Base-by-base conservation (phyloP, 1,140 invertebrate genomes). In the Sycophaga agraensis region DNA sequence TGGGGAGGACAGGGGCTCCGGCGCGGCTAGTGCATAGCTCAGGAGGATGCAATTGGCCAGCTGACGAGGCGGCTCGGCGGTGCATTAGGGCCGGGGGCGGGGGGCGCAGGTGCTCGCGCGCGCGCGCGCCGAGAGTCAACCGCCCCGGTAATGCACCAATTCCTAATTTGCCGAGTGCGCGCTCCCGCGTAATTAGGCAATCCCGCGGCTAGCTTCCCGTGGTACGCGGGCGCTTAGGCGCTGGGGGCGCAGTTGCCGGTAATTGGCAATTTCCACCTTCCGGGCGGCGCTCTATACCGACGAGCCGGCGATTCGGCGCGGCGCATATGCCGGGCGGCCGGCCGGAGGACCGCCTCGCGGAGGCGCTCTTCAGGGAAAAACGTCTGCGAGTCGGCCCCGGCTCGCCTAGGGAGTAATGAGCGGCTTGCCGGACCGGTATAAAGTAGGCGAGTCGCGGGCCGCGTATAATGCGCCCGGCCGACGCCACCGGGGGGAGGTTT, bases 191-290 rank as follows among this genome's bases (percentile, higher is more conserved):
- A n/a, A n/a, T n/a, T n/a, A n/a, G n/a, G n/a, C n/a, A 55, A 42
- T 62, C 59, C 51, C 26, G 11, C 26, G 11, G 12, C 11, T 59
- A 53, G 48, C 58, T 59, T 59, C 35, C 49, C 48, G 31, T 54
- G 46, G 48, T 45, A 49, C 59, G 19, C 8, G 28, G n/a, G 19
- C 12, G 28, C 6, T 39, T 26, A 53, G 19, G 28, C 16, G 7
- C 14, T 9, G 42, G 26, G 40, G 57, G 63, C 54, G 69, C 69
- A 70, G 70, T 73, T 72, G 67, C 66, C 66, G 65, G 68, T 74
- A 74, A 74, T 74, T 74, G 72, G 67, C 72, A 74, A 74, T 74
- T 72, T 72, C 67, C 69, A 72, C 65, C 58, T 63, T 35, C 42
- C 59, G 58, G n/a, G 53, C 57, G 49, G 54, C 31, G 22, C 28